Evolutionary conservation across 2,888 invertebrate species (phyloP).

Genomic region (Drosophila stalkeri): DNA sequence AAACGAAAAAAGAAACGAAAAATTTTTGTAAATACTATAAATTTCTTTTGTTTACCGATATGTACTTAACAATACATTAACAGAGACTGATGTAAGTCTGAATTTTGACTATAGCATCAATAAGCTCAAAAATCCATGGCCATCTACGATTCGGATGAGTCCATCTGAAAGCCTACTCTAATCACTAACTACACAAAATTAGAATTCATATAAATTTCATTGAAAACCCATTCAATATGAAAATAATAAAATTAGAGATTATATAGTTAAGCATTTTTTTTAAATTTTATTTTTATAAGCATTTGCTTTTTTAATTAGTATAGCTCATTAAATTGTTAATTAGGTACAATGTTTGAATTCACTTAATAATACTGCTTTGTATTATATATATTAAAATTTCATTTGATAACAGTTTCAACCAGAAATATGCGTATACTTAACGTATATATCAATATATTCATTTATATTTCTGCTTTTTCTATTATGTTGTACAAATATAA

Average conservation of each 20-base stretch:
- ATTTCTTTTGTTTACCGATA: constrained; percentile 43
- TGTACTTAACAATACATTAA: constrained; percentile 54
- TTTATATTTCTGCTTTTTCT: constrained; percentile 7
- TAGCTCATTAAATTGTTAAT: constrained; percentile 51
- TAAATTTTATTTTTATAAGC: constrained; percentile 19
- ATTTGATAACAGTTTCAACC: constrained; percentile 52
- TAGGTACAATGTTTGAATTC: constrained; percentile 66
- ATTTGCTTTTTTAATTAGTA: constrained; percentile 39
- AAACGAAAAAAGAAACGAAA: constrained; percentile 2
- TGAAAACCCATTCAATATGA: background rate
- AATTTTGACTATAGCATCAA: too few relatives aligned
- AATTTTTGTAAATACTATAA: constrained; percentile 51
- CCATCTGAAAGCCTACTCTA: constrained; percentile 10
- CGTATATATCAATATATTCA: constrained; percentile 20
- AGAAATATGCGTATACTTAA: constrained; percentile 27
- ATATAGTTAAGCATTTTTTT: constrained; percentile 22
- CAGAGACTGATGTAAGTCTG: constrained; percentile 37
- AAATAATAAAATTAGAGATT: background rate
- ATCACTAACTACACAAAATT: background rate
- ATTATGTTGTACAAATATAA: constrained; percentile 52
- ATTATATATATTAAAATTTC: constrained; percentile 40
- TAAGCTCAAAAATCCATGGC: constrained; percentile 2
- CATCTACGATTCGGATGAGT: constrained; percentile 15
- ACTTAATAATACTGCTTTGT: constrained; percentile 40
- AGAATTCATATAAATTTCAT: too few relatives aligned